phyloP scores from a whole-genome alignment of 2,113 vertebrate genomes.

The Meles meles region DNA sequence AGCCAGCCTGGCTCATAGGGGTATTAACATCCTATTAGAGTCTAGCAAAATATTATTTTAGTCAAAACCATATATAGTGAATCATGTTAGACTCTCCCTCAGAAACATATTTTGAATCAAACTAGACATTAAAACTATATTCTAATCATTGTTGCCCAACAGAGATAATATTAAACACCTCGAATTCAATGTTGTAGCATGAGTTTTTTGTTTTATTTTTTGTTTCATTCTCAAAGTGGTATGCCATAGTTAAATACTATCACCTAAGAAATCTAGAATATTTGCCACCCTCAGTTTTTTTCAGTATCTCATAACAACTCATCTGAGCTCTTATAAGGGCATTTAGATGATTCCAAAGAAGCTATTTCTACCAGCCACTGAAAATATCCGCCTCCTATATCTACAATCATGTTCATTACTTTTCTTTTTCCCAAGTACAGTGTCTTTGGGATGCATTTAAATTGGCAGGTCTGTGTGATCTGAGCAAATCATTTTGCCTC shows the following conservation, averaged over 20 bases:
- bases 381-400: not conserved
- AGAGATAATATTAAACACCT: constrained; percentile 67
- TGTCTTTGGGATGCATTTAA: not conserved
- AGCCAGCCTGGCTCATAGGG: constrained; percentile 80
- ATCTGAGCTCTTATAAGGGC: not conserved
- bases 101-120: constrained; percentile 71
- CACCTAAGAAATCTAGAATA: not conserved
- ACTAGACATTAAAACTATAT: constrained; percentile 69
- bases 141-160: constrained; percentile 58
- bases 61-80: constrained; percentile 77
- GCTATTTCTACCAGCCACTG: not conserved
- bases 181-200: constrained; percentile 11
- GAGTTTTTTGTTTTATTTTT: constrained; percentile 44
- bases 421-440: not conserved
- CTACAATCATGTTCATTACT: not conserved
- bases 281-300: not conserved
- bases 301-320: not conserved
- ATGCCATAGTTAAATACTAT: not conserved
- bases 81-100: constrained; percentile 71
- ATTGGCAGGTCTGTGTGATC: not conserved
- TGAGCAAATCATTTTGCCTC: not conserved
- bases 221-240: constrained; percentile 20
- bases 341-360: not conserved
- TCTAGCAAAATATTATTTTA: constrained; percentile 87
- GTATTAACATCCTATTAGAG: constrained; percentile 82